These are phyloP conservation scores for Penaeus indicus DNA, from an alignment of 1,140 invertebrate genomes.

Conservation along the genomic window DNA sequence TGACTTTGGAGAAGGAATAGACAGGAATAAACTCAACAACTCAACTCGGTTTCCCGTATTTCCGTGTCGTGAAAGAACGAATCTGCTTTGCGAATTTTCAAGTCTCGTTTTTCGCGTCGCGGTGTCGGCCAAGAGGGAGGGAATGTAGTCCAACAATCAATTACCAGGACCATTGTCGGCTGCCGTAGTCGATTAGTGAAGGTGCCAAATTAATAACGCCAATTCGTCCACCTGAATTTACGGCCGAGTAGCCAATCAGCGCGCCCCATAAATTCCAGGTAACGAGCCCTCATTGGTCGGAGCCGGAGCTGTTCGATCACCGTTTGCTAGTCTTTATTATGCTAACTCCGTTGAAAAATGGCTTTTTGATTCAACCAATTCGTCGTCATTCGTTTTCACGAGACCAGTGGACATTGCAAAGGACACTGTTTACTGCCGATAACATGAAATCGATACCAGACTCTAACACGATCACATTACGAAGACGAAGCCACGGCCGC, in stretches of 20 bases:
- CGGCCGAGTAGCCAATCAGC: conserved; percentile 57
- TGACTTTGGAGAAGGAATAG: no score
- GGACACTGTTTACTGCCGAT: neutral
- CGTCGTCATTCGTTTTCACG: neutral
- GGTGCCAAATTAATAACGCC: conserved; percentile 63
- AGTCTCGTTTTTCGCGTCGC: no score
- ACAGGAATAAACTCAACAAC: no score
- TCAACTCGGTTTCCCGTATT: no score
- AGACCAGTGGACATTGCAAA: neutral
- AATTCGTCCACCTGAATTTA: conserved; percentile 62
- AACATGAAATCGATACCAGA: neutral
- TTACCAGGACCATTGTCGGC: conserved; percentile 55
- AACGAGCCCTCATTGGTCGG: conserved; percentile 61
- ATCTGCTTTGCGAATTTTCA: no score
- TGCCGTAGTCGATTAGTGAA: conserved; percentile 54
- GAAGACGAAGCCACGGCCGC: conserved; percentile 15
- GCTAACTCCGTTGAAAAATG: conserved; percentile 18
- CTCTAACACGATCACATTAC: neutral
- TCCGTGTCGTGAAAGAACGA: no score
- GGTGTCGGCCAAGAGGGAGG: no score
- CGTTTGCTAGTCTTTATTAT: conserved; percentile 36
- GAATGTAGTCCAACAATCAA: conserved; percentile 56
- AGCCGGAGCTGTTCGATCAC: conserved; percentile 39
- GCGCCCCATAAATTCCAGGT: conserved; percentile 58
- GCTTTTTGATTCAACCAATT: neutral